A percentile compares a stretch with the other conserved stretches of the same genome.
phyloP scores from a whole-genome alignment of 2,888 invertebrate genomes.

The Lingula anatina region DNA sequence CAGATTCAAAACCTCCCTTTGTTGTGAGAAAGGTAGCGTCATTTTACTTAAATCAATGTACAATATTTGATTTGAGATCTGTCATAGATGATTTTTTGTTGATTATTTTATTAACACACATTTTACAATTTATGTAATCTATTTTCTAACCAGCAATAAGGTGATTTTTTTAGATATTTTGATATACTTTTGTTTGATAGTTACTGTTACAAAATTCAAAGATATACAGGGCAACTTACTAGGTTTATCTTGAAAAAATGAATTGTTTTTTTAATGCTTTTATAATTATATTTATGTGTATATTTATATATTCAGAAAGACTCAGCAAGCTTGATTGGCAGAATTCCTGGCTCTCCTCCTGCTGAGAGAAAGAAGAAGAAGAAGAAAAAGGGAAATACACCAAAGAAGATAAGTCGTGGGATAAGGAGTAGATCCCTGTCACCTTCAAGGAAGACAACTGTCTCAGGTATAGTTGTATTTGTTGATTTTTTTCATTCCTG shows the following conservation, averaged over 20 bases:
- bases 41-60: too few species aligned
- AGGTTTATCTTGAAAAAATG: too few species aligned
- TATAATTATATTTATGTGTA: too few species aligned
- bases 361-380: slow-evolving; percentile 12
- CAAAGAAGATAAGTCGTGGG: not conserved
- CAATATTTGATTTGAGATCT: too few species aligned
- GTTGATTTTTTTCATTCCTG: too few species aligned
- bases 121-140: not conserved
- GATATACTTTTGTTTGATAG: not conserved
- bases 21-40: slow-evolving; percentile 40
- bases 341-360: slow-evolving; percentile 24
- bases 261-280: too few species aligned
- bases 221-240: too few species aligned
- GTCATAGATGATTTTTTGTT: slow-evolving; percentile 1
- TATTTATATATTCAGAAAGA: too few species aligned
- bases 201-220: too few species aligned
- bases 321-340: too few species aligned
- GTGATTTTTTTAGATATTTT: not conserved
- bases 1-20: slow-evolving; percentile 29
- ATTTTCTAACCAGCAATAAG: not conserved
- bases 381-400: slow-evolving; percentile 10
- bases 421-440: not conserved
- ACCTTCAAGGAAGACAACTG: not conserved
- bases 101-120: not conserved
- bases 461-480: too few species aligned